Percentiles rank a stretch among this genome's conserved stretches.
These are phyloP conservation scores for Petrocephalus sullivani DNA, from an alignment of 2,797 vertebrate species.

Conservation along the genomic window DNA sequence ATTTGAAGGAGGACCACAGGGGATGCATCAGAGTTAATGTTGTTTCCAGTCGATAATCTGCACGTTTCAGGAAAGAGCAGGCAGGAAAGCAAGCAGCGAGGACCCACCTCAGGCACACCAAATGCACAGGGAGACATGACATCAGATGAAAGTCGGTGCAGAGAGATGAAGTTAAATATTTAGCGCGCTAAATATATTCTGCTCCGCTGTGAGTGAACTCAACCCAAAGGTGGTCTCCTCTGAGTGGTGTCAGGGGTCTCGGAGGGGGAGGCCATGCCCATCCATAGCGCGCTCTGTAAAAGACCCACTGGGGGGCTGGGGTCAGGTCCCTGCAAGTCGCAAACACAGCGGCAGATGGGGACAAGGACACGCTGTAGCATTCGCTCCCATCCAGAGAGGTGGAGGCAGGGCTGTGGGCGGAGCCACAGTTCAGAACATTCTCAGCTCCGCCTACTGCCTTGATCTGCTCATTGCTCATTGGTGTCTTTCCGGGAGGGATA, in stretches of 20 bases:
- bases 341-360: neutral
- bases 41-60: conserved; percentile 5
- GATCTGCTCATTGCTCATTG: neutral
- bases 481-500: neutral
- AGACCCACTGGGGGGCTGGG: neutral
- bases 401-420: neutral
- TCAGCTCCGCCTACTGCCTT: neutral
- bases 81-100: neutral
- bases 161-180: conserved; percentile 7
- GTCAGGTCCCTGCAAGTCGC: neutral
- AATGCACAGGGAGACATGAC: neutral
- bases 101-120: neutral
- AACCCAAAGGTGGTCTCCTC: conserved; percentile 1
- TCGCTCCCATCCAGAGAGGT: neutral
- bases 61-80: neutral
- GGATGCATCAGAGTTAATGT: neutral
- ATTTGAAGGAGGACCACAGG: neutral
- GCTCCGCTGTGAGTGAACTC: neutral
- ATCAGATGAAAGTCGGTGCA: conserved; percentile 6
- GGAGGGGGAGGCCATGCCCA: neutral
- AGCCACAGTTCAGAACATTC: neutral
- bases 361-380: neutral
- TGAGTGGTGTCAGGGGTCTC: neutral
- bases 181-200: neutral
- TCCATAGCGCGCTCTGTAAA: neutral